Conservation (phyloP, 2,888 invertebrate genomes). For the Hemaris fuciformis region DNA sequence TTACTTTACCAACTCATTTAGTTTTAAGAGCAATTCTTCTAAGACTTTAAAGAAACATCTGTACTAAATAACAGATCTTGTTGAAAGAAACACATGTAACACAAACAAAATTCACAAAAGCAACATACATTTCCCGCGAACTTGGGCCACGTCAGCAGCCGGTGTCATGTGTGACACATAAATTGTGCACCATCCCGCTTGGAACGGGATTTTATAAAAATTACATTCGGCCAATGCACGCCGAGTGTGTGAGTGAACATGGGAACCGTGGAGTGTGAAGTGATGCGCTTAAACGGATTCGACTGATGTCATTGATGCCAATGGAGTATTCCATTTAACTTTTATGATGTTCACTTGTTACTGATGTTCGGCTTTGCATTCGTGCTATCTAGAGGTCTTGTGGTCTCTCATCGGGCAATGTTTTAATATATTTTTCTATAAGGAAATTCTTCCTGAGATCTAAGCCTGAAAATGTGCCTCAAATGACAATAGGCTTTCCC, state of each 20-base stretch:
- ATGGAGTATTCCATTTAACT: not conserved
- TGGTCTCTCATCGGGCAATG: too few relatives aligned
- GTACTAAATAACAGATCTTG: too few relatives aligned
- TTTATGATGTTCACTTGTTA: not conserved
- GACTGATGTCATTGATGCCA: not conserved
- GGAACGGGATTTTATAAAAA: slow-evolving; percentile 21
- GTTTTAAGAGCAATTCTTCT: too few relatives aligned
- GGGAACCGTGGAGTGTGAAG: not conserved
- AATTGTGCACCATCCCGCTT: slow-evolving; percentile 27
- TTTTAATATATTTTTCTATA: too few relatives aligned
- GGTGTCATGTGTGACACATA: slow-evolving; percentile 27
- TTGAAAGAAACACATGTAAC: too few relatives aligned
- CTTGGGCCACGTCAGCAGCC: slow-evolving; percentile 14
- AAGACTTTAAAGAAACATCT: too few relatives aligned
- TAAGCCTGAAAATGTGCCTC: too few relatives aligned
- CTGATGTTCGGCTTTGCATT: not conserved
- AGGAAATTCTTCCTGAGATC: too few relatives aligned
- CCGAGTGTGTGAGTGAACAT: not conserved
- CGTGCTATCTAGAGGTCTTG: too few relatives aligned
- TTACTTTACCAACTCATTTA: too few relatives aligned
- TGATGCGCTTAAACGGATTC: not conserved
- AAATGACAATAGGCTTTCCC: too few relatives aligned
- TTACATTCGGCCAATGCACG: slow-evolving; percentile 14
- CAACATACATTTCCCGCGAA: not conserved
- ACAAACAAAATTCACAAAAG: not conserved